phyloP scores from a whole-genome alignment of 1,140 invertebrate species.

The Ceratina japonica region DNA sequence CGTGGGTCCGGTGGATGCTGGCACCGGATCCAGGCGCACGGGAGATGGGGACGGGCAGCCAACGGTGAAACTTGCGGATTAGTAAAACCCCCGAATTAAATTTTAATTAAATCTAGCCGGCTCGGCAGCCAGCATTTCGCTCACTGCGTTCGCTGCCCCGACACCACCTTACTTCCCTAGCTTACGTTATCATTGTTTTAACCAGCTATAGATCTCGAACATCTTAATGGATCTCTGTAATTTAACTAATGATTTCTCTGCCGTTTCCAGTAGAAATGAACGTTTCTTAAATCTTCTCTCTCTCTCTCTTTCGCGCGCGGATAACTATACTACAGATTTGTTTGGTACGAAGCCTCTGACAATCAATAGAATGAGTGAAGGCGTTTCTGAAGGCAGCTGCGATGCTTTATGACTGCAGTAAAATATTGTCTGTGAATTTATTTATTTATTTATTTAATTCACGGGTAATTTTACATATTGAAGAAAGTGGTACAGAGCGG shows the following conservation, averaged over 20 bases:
- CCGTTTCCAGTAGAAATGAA: background rate
- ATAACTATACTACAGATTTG: no score
- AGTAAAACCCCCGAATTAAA: constrained; percentile 72
- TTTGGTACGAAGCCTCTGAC: no score
- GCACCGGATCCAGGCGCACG: constrained; percentile 7
- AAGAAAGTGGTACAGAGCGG: no score
- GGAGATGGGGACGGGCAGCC: constrained; percentile 45
- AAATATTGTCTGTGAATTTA: background rate
- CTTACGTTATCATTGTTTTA: constrained; percentile 49
- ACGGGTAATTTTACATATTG: no score
- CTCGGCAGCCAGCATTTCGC: background rate
- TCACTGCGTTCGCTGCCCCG: background rate
- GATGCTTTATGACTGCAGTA: background rate
- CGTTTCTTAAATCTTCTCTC: background rate
- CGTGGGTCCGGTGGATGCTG: constrained; percentile 14
- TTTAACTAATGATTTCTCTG: constrained; percentile 13
- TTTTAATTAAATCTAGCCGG: constrained; percentile 73
- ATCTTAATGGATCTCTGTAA: constrained; percentile 29
- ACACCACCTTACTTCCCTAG: background rate
- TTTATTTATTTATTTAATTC: no score
- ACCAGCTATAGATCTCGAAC: constrained; percentile 34
- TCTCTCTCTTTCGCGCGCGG: no score
- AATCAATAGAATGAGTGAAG: background rate
- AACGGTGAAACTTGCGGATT: constrained; percentile 69
- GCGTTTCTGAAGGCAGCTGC: background rate